Percentiles rank a stretch among this genome's conserved stretches.
Conservation (phyloP, 2,888 invertebrate genomes). For the Hybos culiciformis region DNA sequence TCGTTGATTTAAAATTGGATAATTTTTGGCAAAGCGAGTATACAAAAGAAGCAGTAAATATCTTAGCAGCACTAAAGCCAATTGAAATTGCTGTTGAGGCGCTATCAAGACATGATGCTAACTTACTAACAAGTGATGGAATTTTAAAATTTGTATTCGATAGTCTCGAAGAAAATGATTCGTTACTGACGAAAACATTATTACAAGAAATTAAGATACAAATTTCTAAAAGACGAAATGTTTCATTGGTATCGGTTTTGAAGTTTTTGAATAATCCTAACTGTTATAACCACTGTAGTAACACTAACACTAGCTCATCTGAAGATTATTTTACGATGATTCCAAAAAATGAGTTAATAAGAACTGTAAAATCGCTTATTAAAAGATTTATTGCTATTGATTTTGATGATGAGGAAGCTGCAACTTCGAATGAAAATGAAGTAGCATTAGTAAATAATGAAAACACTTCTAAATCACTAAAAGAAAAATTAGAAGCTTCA, state of each 20-base stretch:
- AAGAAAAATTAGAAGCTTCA: slow-evolving; percentile 1
- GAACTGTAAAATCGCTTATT: not conserved
- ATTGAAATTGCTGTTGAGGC: not conserved
- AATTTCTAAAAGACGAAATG: not conserved
- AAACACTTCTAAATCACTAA: slow-evolving; percentile 1
- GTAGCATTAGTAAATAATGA: not conserved
- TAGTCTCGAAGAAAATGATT: slow-evolving; percentile 1
- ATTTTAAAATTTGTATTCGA: slow-evolving; percentile 1
- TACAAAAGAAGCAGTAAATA: not conserved
- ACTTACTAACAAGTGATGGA: not conserved
- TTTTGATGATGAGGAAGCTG: not conserved
- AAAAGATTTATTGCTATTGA: slow-evolving; percentile 1
- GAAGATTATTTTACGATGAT: not conserved
- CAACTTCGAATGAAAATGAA: not conserved
- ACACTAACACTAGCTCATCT: not conserved
- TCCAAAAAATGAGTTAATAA: not conserved
- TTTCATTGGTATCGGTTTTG: not conserved
- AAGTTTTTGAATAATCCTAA: not conserved
- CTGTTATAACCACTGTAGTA: not conserved
- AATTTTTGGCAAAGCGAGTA: not conserved
- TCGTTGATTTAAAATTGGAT: not conserved
- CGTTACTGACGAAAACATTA: not conserved
- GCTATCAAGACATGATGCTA: not conserved
- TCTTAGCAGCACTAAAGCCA: not conserved
- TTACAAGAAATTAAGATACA: slow-evolving; percentile 1